Conservation (phyloP, 2,797 vertebrate genomes). For the Choloepus didactylus region DNA sequence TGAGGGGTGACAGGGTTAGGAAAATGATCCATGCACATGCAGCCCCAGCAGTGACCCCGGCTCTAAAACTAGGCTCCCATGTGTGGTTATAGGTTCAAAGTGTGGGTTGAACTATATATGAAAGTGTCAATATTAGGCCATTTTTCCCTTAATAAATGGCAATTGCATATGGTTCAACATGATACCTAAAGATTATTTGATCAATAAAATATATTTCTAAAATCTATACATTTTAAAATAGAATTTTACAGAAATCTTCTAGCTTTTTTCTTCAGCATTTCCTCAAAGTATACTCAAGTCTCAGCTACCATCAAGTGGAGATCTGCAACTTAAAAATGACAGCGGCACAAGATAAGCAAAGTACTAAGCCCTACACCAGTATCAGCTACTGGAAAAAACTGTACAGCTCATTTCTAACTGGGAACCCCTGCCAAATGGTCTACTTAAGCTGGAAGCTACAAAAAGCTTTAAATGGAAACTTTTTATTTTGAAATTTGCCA, state of each 20-base stretch:
- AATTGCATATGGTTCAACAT: neutral
- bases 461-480: neutral
- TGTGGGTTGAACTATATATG: neutral
- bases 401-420: neutral
- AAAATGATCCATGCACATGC: fast-evolving
- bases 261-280: neutral
- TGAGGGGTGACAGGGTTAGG: neutral
- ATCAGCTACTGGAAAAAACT: neutral
- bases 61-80: neutral
- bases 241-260: neutral
- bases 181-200: neutral
- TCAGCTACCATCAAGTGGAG: too few relatives aligned
- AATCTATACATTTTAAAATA: conserved; percentile 2
- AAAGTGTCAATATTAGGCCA: neutral
- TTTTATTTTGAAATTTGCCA: neutral
- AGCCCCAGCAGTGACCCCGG: neutral
- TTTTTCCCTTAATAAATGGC: neutral
- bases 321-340: neutral
- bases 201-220: neutral
- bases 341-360: neutral
- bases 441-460: neutral
- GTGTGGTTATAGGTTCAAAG: neutral
- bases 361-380: neutral
- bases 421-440: neutral
- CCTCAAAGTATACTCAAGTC: neutral